These are phyloP conservation scores for Trachelus troglodyta DNA, from an alignment of 2,888 invertebrate genomes.

Conservation along the genomic window DNA sequence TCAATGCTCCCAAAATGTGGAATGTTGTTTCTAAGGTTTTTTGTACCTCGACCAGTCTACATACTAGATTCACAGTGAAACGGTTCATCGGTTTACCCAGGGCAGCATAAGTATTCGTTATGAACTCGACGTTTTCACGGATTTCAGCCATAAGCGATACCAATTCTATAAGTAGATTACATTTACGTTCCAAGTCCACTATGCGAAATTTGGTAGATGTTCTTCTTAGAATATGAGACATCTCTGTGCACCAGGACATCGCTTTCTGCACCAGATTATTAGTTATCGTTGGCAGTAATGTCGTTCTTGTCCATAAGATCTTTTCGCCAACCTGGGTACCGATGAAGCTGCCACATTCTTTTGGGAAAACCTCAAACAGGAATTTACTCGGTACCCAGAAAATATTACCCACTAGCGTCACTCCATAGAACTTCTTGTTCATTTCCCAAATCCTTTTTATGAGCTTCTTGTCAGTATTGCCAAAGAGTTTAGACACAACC, in stretches of 20 bases:
- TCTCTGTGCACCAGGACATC: constrained; percentile 55
- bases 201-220: constrained; percentile 56
- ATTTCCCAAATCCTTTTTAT: constrained; percentile 80
- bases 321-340: constrained; percentile 54
- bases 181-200: constrained; percentile 57
- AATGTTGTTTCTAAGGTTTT: constrained; percentile 82
- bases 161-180: constrained; percentile 70
- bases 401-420: constrained; percentile 82
- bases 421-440: constrained; percentile 83
- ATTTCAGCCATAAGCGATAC: constrained; percentile 65
- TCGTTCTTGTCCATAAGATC: constrained; percentile 43
- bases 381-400: constrained; percentile 90
- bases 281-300: constrained; percentile 42
- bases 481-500: constrained; percentile 78
- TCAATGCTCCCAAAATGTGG: constrained; percentile 74
- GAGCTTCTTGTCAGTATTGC: constrained; percentile 80
- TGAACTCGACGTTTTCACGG: constrained; percentile 70
- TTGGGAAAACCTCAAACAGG: constrained; percentile 73
- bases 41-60: constrained; percentile 83
- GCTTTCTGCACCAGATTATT: constrained; percentile 71
- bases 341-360: constrained; percentile 56
- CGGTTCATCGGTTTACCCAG: constrained; percentile 83
- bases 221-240: constrained; percentile 73
- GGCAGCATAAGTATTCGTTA: constrained; percentile 76
- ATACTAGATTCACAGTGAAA: constrained; percentile 78